Conservation (phyloP, 2,797 vertebrate species). For the Chiloscyllium punctatum region DNA sequence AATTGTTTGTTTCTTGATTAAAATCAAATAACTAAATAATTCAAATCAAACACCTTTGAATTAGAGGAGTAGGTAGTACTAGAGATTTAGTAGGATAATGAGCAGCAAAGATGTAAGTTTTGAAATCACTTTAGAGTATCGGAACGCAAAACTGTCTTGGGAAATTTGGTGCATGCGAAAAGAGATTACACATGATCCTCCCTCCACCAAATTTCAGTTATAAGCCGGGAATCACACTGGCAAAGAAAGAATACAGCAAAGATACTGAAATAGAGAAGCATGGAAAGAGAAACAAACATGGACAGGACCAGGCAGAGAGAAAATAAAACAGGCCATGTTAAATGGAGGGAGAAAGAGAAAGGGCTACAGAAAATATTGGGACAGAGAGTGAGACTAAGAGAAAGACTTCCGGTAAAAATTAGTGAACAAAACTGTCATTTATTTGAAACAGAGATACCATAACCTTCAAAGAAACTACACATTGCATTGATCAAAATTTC, state of each 20-base stretch:
- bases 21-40: not conserved
- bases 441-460: not conserved
- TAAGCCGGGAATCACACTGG: not conserved
- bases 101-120: not conserved
- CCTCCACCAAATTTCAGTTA: not conserved
- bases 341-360: not conserved
- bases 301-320: not conserved
- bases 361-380: not conserved
- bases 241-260: not conserved
- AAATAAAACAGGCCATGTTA: not conserved
- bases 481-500: not conserved
- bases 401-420: not conserved
- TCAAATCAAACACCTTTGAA: not conserved
- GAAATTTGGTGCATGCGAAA: not conserved
- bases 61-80: no score
- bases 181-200: not conserved
- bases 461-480: not conserved
- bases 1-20: not conserved
- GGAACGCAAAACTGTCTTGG: not conserved
- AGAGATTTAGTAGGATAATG: no score
- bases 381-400: not conserved
- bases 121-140: not conserved
- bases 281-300: not conserved
- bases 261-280: not conserved
- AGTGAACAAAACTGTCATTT: not conserved